phyloP scores from a whole-genome alignment of 2,888 invertebrate genomes.

The Priapulus caudatus region DNA sequence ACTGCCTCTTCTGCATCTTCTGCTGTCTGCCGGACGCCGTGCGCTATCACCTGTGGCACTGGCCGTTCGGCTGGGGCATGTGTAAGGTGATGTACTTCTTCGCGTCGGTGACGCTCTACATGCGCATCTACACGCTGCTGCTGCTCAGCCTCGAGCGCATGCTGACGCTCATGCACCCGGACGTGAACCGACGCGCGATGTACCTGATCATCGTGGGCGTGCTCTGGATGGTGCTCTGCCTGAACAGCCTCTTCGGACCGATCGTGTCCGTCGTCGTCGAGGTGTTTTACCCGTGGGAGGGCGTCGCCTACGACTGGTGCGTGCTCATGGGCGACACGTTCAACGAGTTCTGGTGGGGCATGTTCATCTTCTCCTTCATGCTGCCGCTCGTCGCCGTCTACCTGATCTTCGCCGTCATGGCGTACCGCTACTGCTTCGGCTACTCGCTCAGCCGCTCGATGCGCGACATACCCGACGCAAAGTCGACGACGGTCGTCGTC shows the following conservation, averaged over 20 bases:
- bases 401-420: not conserved
- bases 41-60: not conserved
- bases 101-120: not conserved
- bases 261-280: not conserved
- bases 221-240: not conserved
- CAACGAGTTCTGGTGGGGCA: slow-evolving; percentile 3
- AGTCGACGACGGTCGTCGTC: slow-evolving; percentile 1
- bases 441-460: not conserved
- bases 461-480: not conserved
- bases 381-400: not conserved
- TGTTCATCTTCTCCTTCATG: not conserved
- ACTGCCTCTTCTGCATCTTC: not conserved
- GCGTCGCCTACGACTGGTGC: not conserved
- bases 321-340: not conserved
- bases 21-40: not conserved
- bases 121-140: slow-evolving; percentile 3
- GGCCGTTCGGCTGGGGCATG: not conserved
- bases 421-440: not conserved
- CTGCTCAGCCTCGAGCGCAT: not conserved
- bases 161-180: not conserved
- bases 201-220: slow-evolving; percentile 1
- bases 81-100: slow-evolving; percentile 1
- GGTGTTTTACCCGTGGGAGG: not conserved
- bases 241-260: not conserved
- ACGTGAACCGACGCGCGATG: not conserved